Percentiles rank a stretch among this genome's conserved stretches.
phyloP scores from a whole-genome alignment of 2,888 invertebrate species.

The Salticus scenicus region DNA sequence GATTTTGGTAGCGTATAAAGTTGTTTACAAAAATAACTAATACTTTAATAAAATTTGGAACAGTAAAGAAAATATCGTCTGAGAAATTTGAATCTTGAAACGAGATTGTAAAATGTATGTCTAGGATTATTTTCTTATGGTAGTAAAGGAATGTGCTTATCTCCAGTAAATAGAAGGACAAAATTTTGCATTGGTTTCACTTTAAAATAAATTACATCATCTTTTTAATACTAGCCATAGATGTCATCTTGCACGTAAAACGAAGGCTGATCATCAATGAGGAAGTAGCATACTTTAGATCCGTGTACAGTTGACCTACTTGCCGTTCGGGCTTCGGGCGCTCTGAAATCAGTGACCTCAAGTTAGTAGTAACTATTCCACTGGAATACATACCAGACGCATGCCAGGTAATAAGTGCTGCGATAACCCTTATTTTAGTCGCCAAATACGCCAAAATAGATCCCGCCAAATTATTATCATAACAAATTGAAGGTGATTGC shows the following conservation, averaged over 20 bases:
- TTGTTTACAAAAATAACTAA: too few species aligned
- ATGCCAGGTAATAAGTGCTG: constrained; percentile 51
- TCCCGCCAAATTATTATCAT: background rate
- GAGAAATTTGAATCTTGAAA: too few species aligned
- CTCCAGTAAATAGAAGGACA: too few species aligned
- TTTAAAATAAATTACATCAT: background rate
- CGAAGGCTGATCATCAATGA: constrained; percentile 27
- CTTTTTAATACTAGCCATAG: background rate
- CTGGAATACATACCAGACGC: constrained; percentile 65
- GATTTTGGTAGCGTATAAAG: too few species aligned
- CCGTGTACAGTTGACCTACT: constrained; percentile 67
- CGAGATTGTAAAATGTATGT: too few species aligned
- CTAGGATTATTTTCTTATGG: too few species aligned
- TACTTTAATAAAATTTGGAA: too few species aligned
- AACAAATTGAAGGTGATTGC: background rate
- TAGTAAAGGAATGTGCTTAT: too few species aligned
- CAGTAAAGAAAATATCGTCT: too few species aligned
- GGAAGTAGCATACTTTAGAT: constrained; percentile 53
- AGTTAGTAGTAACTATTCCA: constrained; percentile 55
- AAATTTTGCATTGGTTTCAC: too few species aligned
- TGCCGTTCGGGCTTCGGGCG: constrained; percentile 55
- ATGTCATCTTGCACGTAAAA: background rate
- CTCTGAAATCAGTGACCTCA: constrained; percentile 65
- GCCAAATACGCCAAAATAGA: constrained; percentile 43
- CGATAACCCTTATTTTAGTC: constrained; percentile 24